These are phyloP conservation scores for Aromia moschata DNA, from an alignment of 2,888 invertebrate genomes.

Conservation along the genomic window DNA sequence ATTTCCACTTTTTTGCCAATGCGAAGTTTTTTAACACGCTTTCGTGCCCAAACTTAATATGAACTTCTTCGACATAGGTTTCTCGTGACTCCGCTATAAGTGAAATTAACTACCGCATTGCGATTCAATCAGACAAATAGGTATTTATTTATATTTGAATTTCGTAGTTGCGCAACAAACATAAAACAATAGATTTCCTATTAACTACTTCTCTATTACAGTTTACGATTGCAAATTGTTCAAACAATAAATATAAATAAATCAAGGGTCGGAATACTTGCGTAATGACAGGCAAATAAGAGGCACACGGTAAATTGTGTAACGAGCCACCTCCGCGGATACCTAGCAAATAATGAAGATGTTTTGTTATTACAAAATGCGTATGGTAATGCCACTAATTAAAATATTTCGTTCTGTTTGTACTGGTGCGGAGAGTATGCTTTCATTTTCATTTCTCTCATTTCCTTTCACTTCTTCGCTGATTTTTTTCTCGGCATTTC, in stretches of 20 bases:
- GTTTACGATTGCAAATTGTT: slow-evolving; percentile 7
- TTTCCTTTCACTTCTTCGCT: slow-evolving; percentile 18
- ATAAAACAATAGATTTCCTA: background rate
- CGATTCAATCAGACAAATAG: too few species aligned
- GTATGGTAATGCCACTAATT: slow-evolving; percentile 14
- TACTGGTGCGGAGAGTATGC: slow-evolving; percentile 6
- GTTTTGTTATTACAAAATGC: slow-evolving; percentile 14
- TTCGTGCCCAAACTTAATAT: too few species aligned
- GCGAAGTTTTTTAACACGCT: too few species aligned
- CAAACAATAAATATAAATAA: slow-evolving; percentile 6
- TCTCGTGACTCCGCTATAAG: background rate
- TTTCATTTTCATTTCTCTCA: slow-evolving; percentile 26
- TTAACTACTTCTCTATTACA: background rate
- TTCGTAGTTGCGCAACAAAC: background rate
- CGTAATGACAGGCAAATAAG: slow-evolving; percentile 14
- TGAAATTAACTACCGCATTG: slow-evolving; percentile 1
- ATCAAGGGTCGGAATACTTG: slow-evolving; percentile 5
- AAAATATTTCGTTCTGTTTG: slow-evolving; percentile 13
- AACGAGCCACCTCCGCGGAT: background rate
- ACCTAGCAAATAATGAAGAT: slow-evolving; percentile 2
- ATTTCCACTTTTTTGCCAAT: too few species aligned
- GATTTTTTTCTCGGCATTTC: slow-evolving; percentile 6
- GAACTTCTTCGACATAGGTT: too few species aligned
- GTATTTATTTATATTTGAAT: background rate
- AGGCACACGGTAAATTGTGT: background rate